phyloP scores from a whole-genome alignment of 2,888 invertebrate genomes.

The Epicampocera succincta region DNA sequence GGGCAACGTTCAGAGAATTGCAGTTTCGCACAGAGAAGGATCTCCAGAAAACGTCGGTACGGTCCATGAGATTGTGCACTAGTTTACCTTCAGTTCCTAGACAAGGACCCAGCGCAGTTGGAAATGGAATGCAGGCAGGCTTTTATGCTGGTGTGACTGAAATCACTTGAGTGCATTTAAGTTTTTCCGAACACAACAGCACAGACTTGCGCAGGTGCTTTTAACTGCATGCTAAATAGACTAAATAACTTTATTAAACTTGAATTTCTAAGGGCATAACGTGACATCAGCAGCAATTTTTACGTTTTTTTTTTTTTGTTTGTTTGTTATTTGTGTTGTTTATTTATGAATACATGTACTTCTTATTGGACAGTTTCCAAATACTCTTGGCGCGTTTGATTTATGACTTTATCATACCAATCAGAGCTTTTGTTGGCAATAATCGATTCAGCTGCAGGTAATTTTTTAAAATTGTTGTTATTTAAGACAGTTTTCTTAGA shows the following conservation, averaged over 20 bases:
- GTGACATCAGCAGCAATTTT: no score
- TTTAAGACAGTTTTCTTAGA: background rate
- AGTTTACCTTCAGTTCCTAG: no score
- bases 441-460: slow-evolving; percentile 36
- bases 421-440: slow-evolving; percentile 44
- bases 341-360: background rate
- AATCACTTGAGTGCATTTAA: no score
- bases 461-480: background rate
- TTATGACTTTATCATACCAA: slow-evolving; percentile 76
- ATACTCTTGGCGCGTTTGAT: slow-evolving; percentile 76
- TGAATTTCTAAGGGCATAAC: slow-evolving; percentile 2
- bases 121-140: no score
- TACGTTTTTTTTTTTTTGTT: background rate
- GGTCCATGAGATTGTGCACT: no score
- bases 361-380: slow-evolving; percentile 70
- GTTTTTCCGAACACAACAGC: no score
- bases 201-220: background rate
- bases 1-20: no score
- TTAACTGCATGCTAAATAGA: background rate
- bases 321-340: background rate
- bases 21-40: no score
- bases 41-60: no score
- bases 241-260: slow-evolving; percentile 12
- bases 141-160: no score
- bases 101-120: no score